A percentile compares a stretch with the other conserved stretches of the same genome.
Evolutionary conservation across 2,797 vertebrate species (phyloP).

Genomic region (Nyctalus aviator): DNA sequence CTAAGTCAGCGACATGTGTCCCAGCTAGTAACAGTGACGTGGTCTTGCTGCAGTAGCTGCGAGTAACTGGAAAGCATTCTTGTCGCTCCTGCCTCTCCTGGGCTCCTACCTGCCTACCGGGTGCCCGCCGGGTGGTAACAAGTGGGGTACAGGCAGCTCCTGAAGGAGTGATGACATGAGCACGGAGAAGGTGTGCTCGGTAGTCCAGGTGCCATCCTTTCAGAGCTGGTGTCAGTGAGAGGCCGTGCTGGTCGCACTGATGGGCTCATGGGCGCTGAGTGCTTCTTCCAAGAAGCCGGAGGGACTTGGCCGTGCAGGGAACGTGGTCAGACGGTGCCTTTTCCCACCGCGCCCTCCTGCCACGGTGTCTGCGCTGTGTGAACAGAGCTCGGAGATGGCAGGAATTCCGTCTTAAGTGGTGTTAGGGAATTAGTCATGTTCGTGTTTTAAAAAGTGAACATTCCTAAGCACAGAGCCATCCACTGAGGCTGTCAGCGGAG

Average conservation of each 20-base stretch:
- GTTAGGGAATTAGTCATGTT: not conserved
- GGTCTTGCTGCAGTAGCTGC: not conserved
- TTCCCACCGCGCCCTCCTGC: not conserved
- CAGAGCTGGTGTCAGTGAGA: not conserved
- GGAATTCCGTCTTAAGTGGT: not conserved
- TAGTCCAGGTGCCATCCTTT: not conserved
- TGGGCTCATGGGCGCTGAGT: not conserved
- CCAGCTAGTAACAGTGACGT: not conserved
- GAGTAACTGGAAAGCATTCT: not conserved
- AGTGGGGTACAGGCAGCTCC: not conserved
- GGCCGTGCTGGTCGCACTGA: not conserved
- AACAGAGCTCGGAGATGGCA: not conserved
- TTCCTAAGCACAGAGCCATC: no score
- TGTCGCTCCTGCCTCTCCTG: not conserved
- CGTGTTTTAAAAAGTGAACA: no score
- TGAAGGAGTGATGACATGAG: slow-evolving; percentile 21
- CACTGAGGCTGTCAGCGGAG: no score
- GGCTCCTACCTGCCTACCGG: not conserved
- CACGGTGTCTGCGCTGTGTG: not conserved
- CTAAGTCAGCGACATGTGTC: not conserved
- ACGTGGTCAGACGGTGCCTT: not conserved
- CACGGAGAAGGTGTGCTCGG: not conserved
- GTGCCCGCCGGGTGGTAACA: not conserved
- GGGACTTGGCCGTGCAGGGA: not conserved
- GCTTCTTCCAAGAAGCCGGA: not conserved